Evolutionary conservation across 2,797 vertebrate species (phyloP), one percentile per base, ranked within the genome.

Genomic region (Amazona ochrocephala): DNA sequence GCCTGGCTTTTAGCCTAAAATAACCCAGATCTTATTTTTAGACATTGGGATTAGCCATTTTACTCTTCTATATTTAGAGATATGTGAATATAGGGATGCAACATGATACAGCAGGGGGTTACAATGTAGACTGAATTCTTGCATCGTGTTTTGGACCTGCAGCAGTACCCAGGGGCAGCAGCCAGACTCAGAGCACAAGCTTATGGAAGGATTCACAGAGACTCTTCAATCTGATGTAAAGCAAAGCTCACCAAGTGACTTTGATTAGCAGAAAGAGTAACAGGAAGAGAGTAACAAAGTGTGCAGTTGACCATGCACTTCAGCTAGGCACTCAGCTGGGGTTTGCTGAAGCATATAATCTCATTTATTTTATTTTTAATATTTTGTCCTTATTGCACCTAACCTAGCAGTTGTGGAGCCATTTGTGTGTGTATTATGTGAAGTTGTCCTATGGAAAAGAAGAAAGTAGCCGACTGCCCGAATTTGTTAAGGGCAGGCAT

Each of bases 1-100:
- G 7, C 51, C 84, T 18, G 14, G 30, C 81, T 96, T 75, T 86
- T 95, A 45, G 95, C 87, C 92, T 79, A 88, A 95, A 87, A 81
- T 75, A 91, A 88, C 88, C 67, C 0, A 0, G 37, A 62, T 4
- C 2, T 90, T 92, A 73, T 87, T 93, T 96, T 94, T 68, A 62
- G 93, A 54, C 20, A 24, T 41, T 78, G 26, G 84, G 62, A 93
- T 93, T 90, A 32, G 48, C 47, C 24, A 74, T 60, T 30, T 84
- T 93, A 79, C 30, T 81, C 77, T 58, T 89, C 44, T 58, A 3
- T 84, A 75, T 51, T 60, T 83, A 94, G 72, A 68, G 45, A 53
- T 32, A 68, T 10, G 8, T 1, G 2, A 65, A 67, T 76, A 94
- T 77, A 71, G 67, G 80, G 22, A 32, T 74, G 76, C 19, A 64